Evolutionary conservation across 1,140 invertebrate genomes (phyloP), one percentile per base, ranked within the genome.

Genomic region (Riptortus pedestris): DNA sequence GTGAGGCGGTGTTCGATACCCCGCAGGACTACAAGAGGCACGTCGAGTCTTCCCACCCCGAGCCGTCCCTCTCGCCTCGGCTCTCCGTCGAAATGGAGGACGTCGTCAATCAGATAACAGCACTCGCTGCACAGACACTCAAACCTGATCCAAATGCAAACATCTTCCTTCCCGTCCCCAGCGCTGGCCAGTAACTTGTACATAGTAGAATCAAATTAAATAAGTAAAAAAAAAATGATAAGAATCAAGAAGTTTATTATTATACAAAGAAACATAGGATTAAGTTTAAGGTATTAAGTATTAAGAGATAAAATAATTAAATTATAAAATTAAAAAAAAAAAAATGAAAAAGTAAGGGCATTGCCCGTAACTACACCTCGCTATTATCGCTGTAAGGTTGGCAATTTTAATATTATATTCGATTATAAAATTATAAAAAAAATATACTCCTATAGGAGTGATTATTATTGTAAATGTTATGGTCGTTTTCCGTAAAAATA

Each of bases 51-150:
- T 77, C 16, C 72, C 75, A 64, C 72, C 24, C 71, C 68, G 47
- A 68, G 69, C 38, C 73, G 65, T 66, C 38, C 63, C 68, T 27
- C 5, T 29, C 69, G 69, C 1, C 71, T 2, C 71, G 69, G 11
- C 77, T 89, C 2, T 82, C 81, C 43, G 83, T 87, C 74, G 85
- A 88, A 72, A 88, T 88, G 85, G 86, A 88, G 72, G 85, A 88
- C 73, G 86, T 88, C 57, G 86, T 88, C 28, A 88, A 88, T 72
- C 86, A 88, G 75, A 88, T 90, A 66, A 87, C 87, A 27, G 77
- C 88, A 29, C 74, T 90, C 68, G 86, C 87, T 1, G 84, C 85
- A 1, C 78, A 84, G 62, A 84, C 85, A 3, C 78, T 43, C 27
- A 66, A 64, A 48, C 66, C 61, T 63, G 70, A 70, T 60, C 62